Evolutionary conservation across 2,888 invertebrate species (phyloP).

Genomic region (Dorcus parallelipipedus): DNA sequence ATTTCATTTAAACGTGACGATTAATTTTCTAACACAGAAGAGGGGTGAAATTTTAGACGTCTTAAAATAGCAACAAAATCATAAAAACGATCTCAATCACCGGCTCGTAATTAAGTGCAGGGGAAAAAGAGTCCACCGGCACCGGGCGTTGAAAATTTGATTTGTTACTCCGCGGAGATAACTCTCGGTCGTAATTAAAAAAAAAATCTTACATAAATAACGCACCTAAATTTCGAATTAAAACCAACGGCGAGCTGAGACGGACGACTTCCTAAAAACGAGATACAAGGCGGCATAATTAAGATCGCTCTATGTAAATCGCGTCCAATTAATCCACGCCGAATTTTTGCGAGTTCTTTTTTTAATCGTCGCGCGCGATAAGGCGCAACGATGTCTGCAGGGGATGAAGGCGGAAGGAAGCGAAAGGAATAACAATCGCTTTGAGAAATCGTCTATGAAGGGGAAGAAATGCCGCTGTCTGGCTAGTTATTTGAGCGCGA

Average conservation of each 20-base stretch:
- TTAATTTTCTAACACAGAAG: too few species aligned
- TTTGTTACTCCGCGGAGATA: background rate
- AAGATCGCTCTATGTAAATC: constrained; percentile 38
- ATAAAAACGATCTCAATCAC: too few species aligned
- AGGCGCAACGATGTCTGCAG: constrained; percentile 29
- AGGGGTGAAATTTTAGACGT: too few species aligned
- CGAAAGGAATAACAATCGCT: constrained; percentile 27
- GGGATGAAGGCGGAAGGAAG: constrained; percentile 29
- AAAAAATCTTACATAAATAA: background rate
- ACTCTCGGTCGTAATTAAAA: background rate
- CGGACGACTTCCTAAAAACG: background rate
- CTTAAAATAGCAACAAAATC: too few species aligned
- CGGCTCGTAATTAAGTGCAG: too few species aligned
- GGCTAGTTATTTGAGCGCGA: constrained; percentile 35
- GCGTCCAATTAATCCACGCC: constrained; percentile 36
- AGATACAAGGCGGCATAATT: constrained; percentile 25
- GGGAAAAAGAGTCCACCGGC: too few species aligned
- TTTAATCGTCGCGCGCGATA: constrained; percentile 29
- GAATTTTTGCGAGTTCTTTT: constrained; percentile 14
- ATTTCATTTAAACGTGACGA: too few species aligned
- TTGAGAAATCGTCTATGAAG: constrained; percentile 31
- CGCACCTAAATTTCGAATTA: constrained; percentile 1
- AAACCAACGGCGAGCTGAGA: background rate
- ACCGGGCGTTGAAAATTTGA: too few species aligned
- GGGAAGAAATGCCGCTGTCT: constrained; percentile 29